Percentiles rank a stretch among this genome's conserved stretches.
phyloP scores from a whole-genome alignment of 2,113 vertebrate species.

The Oostethus manadensis region DNA sequence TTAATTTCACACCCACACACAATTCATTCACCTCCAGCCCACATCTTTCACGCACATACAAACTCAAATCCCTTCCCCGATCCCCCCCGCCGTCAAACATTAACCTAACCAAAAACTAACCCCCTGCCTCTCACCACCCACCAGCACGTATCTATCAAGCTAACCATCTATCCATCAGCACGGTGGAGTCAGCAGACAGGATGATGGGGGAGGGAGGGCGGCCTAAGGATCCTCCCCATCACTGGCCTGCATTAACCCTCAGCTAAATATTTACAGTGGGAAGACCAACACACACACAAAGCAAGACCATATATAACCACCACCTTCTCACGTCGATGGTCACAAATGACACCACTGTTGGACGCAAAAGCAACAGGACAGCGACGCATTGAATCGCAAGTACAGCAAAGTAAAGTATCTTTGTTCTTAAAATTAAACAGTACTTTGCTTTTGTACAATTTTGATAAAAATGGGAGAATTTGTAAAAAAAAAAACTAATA shows the following conservation, averaged over 20 bases:
- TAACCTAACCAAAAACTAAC: conserved; percentile 66
- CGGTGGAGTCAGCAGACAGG: conserved; percentile 37
- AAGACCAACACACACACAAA: conserved; percentile 28
- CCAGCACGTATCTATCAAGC: conserved; percentile 57
- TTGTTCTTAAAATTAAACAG: neutral
- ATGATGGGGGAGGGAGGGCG: conserved; percentile 11
- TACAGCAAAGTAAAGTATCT: conserved; percentile 15
- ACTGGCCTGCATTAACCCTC: conserved; percentile 66
- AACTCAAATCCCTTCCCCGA: conserved; percentile 48
- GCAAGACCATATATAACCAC: conserved; percentile 20
- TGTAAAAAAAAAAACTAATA: too few species aligned
- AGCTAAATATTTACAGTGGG: conserved; percentile 69
- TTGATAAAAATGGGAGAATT: too few species aligned
- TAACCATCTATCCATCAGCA: conserved; percentile 63
- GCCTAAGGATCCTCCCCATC: conserved; percentile 50
- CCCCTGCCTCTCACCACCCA: conserved; percentile 39
- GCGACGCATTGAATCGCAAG: conserved; percentile 9
- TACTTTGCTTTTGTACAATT: neutral
- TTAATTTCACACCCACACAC: neutral
- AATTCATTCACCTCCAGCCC: conserved; percentile 29
- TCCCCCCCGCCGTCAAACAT: conserved; percentile 62
- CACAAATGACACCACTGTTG: conserved; percentile 15
- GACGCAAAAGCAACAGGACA: conserved; percentile 18
- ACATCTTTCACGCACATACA: conserved; percentile 12
- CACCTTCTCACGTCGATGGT: conserved; percentile 27